A percentile compares a stretch with the other conserved stretches of the same genome.
These are phyloP conservation scores for Corydoras sp. DNA, from an alignment of 2,113 vertebrate species.

Conservation along the genomic window DNA sequence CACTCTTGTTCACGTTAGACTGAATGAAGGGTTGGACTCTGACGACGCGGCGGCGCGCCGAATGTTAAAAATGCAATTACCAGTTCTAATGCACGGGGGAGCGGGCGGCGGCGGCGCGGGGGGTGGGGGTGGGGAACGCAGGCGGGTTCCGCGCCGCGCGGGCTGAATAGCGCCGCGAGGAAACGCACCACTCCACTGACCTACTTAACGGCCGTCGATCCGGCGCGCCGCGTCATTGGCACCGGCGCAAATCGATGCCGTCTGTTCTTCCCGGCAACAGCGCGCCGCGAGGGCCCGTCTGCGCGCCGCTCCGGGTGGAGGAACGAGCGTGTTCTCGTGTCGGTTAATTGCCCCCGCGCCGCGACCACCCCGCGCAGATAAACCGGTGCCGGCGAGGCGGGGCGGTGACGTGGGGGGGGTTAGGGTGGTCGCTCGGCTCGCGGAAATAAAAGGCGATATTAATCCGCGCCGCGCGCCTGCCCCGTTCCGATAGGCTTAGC, in stretches of 20 bases:
- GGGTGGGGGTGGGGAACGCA: background rate
- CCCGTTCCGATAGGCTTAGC: conserved; percentile 43
- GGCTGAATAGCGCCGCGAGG: background rate
- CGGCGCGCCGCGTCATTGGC: background rate
- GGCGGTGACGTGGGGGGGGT: background rate
- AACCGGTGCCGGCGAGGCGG: background rate
- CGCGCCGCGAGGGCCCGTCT: background rate
- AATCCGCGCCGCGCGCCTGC: conserved; percentile 11
- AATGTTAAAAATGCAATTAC: conserved; percentile 9
- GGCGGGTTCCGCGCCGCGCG: background rate
- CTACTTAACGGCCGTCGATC: background rate
- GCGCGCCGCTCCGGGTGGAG: background rate
- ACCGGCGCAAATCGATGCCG: background rate
- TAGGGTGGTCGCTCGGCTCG: conserved; percentile 3
- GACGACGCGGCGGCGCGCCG: background rate
- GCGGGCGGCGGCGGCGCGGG: background rate
- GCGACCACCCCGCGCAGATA: conserved; percentile 16
- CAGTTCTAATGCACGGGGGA: background rate
- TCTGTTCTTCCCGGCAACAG: background rate
- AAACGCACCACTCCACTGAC: background rate
- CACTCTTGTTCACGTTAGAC: too few species aligned
- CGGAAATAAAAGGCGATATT: conserved; percentile 10
- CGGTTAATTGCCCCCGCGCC: background rate
- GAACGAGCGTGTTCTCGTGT: background rate
- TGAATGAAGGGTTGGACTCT: too few species aligned